A percentile compares a stretch with the other conserved stretches of the same genome.
phyloP scores from a whole-genome alignment of 2,888 invertebrate species.

The Pterobdella sp. region DNA sequence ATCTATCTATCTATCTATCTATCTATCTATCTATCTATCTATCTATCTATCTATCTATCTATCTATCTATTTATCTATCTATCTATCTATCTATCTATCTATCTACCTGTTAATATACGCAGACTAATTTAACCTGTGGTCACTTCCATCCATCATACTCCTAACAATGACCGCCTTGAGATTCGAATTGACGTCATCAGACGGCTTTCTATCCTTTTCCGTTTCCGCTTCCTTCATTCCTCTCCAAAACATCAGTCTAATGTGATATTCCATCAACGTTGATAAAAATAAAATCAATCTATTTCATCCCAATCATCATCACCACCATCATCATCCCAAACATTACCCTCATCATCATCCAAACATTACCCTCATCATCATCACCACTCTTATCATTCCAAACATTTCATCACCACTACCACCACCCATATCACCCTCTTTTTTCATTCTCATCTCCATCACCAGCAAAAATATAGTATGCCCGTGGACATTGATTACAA shows the following conservation, averaged over 20 bases:
- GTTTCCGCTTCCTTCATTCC: not conserved
- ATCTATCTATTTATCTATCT: not conserved
- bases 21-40: too few species aligned
- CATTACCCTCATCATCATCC: conserved; percentile 4
- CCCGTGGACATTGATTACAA: too few species aligned
- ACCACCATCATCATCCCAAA: not conserved
- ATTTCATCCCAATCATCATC: not conserved
- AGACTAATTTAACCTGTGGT: not conserved
- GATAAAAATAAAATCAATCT: not conserved
- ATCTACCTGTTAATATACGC: too few species aligned
- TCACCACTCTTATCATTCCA: too few species aligned
- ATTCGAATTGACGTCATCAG: not conserved
- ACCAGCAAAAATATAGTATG: too few species aligned
- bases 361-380: too few species aligned
- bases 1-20: too few species aligned
- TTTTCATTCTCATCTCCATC: too few species aligned
- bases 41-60: too few species aligned
- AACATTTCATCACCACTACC: too few species aligned
- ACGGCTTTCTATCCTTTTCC: not conserved
- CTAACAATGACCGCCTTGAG: not conserved
- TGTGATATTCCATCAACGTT: not conserved
- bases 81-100: not conserved
- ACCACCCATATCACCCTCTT: too few species aligned
- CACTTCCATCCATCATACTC: not conserved
- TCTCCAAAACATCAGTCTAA: conserved; percentile 5